Base-by-base conservation (phyloP, 1,140 invertebrate species). In the Drosophila albomicans region DNA sequence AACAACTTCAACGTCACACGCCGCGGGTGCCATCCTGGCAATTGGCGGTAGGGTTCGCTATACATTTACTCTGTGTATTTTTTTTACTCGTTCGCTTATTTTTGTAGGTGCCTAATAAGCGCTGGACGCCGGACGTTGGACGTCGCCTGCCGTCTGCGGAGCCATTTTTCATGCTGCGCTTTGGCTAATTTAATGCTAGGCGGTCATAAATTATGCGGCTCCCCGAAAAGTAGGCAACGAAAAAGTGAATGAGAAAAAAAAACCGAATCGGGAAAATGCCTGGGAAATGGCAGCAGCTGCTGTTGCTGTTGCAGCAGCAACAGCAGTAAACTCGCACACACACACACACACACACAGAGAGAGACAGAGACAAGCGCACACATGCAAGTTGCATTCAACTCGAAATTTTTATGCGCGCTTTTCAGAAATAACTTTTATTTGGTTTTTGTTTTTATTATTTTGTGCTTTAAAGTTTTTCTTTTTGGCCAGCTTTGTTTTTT, bases 171-270 rank as follows among this genome's bases (percentile, higher is more conserved):
- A 88, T 88, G 84, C 80, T 78, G 80, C 78, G 84, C 84, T 84
- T 84, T 88, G 80, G 85, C 84, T 88, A 88, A 88, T 88, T 88
- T 88, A 88, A 88, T 81, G 85, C 77, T 79, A 73, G 80, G 80
- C 74, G 84, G 85, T 65, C 85, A 84, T 88, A 88, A 89, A 88
- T 88, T 81, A 89, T 88, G 80, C 65, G 69, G 72, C 72, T 54
- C 59, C 52, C 73, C 68, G 45, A 75, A 87, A 88, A 88, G 77
- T 84, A 84, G 84, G 84, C 85, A 88, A 62, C 63, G 48, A 62
- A 64, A 66, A 66, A 71, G 46, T 43, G 43, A 73, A 25, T 25
- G 48, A 57, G 46, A 51, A 63, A 62, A 62, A 62, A 59, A 45
- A 16, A 28, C 41, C 46, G 48, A 16, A 28, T 43, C 46, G 48